These are phyloP conservation scores for Hoplodrina ambigua DNA, from an alignment of 2,888 invertebrate genomes.

Conservation along the genomic window DNA sequence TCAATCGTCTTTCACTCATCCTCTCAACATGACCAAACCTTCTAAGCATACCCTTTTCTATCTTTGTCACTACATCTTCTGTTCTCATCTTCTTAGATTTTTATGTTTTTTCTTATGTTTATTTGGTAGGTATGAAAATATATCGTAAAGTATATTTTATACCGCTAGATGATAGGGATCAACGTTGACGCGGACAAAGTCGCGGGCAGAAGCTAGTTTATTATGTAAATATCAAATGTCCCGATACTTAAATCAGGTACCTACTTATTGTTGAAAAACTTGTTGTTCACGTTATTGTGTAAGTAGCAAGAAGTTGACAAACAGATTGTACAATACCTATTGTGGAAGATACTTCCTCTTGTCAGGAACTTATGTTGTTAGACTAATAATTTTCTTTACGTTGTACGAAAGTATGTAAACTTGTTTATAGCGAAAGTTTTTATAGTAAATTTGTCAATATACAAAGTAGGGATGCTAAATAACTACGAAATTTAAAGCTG, in stretches of 20 bases:
- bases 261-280: conserved; percentile 41
- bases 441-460: background rate
- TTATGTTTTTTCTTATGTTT: too few relatives aligned
- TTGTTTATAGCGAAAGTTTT: conserved; percentile 1
- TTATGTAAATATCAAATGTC: conserved; percentile 13
- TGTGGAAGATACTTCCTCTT: conserved; percentile 41
- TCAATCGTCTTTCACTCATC: too few relatives aligned
- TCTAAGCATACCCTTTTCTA: too few relatives aligned
- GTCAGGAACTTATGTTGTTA: conserved; percentile 39
- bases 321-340: conserved; percentile 52
- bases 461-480: too few relatives aligned
- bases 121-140: too few relatives aligned
- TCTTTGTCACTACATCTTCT: too few relatives aligned
- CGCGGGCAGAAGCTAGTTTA: background rate
- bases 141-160: too few relatives aligned
- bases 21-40: too few relatives aligned
- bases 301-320: conserved; percentile 38
- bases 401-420: conserved; percentile 1
- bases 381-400: conserved; percentile 23
- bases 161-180: too few relatives aligned
- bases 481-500: background rate
- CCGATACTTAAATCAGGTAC: conserved; percentile 29
- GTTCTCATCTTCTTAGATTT: too few relatives aligned
- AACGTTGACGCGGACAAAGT: too few relatives aligned
- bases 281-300: conserved; percentile 47